Evolutionary conservation across 1,140 invertebrate genomes (phyloP), one percentile per base, ranked within the genome.

Genomic region (Schmidtea mediterranea): DNA sequence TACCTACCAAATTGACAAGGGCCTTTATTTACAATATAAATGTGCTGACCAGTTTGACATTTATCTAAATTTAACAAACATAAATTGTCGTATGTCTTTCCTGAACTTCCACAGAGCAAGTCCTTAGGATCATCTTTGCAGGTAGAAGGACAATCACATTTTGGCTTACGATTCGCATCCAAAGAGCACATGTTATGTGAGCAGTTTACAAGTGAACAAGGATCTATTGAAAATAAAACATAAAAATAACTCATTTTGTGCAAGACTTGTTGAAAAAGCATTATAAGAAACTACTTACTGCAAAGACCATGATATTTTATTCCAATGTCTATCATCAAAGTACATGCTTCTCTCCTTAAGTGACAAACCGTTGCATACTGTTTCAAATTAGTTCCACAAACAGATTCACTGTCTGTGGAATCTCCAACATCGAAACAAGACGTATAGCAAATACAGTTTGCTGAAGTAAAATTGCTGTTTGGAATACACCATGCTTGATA

Each of bases 41-140:
- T 72, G 52, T 70, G 69, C 21, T 69, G 71, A 50, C 74, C 74
- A 24, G 72, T 71, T 23, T 79, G 70, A 61, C 80, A 84, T 1
- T 78, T 73, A 15, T 74, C 74, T 57, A 75, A 75, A 58, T 79
- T 75, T 49, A 84, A 71, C 58, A 80, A 76, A 59, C 80, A 84
- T 62, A 81, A 78, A 56, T 76, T 81, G 43, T 70, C 60, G 57
- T 77, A 83, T 1, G 79, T 82, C 51, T 74, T 72, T 61, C 76
- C 75, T 56, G 81, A 76, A 56, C 75, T 79, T 36, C 76, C 78
- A 59, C 81, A 84, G 32, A 83, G 77, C 24, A 74, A 74, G 3
- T 5, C 3, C 10, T 3, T 32, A 10, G 32, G 26, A 32, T 6
- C 26, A 6, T 32, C 10, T 32, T 32, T 10, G 10, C 26, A 32